Evolutionary conservation across 2,113 vertebrate species (phyloP).

Genomic region (Nothoprocta pentlandii): DNA sequence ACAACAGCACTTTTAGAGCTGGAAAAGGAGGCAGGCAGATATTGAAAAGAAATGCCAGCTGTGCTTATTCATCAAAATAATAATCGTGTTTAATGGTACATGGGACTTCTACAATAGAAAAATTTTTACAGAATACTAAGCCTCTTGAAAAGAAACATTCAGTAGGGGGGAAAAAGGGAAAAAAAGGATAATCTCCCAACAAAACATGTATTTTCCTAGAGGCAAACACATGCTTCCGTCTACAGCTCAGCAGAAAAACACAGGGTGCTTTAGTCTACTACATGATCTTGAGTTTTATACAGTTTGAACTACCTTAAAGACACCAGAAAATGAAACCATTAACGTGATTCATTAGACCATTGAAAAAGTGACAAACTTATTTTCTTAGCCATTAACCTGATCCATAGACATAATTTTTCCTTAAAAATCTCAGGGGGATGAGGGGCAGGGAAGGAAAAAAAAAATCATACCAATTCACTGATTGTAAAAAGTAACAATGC

Average conservation of each 20-base stretch:
- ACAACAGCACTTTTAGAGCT: constrained; percentile 54
- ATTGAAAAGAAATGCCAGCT: constrained; percentile 70
- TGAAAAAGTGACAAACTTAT: not conserved
- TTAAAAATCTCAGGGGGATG: not conserved
- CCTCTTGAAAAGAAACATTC: constrained; percentile 54
- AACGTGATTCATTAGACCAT: not conserved
- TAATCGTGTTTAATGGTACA: constrained; percentile 70
- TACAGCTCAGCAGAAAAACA: constrained; percentile 28
- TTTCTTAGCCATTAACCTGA: not conserved
- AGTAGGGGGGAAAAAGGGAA: not conserved
- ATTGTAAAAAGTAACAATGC: not conserved
- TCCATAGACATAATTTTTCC: not conserved
- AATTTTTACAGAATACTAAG: constrained; percentile 59
- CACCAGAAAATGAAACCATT: not conserved
- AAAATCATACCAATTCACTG: not conserved
- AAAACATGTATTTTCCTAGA: constrained; percentile 34
- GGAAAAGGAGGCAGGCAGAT: constrained; percentile 49
- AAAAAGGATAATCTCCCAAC: not conserved
- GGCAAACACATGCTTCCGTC: constrained; percentile 33
- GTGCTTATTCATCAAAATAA: constrained; percentile 70
- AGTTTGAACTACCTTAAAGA: not conserved
- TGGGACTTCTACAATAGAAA: constrained; percentile 45
- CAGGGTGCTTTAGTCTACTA: not conserved
- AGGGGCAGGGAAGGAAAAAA: not conserved
- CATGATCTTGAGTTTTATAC: not conserved